Evolutionary conservation across 2,113 vertebrate species (phyloP), one percentile per base, ranked within the genome.

Genomic region (Calyptommatus sinebrachiatus): DNA sequence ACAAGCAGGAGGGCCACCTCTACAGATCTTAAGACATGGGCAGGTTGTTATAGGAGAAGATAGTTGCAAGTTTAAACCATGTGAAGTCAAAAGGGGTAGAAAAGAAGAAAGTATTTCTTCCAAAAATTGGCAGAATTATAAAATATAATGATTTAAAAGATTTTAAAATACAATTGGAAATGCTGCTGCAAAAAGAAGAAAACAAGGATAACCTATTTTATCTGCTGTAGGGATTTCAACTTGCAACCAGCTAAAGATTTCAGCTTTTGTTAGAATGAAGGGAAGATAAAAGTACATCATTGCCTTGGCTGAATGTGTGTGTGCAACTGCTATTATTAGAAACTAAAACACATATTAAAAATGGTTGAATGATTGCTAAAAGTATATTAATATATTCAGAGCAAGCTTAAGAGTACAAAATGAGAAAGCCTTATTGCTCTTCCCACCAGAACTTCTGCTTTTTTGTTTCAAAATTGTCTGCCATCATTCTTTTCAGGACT

Each of bases 41-140:
- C 35, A 41, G 35, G 35, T 41, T 41, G 35, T 41, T 41, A 41
- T 41, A 41, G 5, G 88, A 72, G 73, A 86, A 89, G 88, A 80
- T 77, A 88, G 82, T 92, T 74, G 90, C 75, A 72, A 50, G 85
- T 79, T 80, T 41, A 68, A 85, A 89, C 85, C 18, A 80, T 85
- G 78, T 82, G 86, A 89, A 80, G n/a, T 5, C 16, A 60, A 61
- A 45, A 8, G 22, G 70, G 5, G 3, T 26, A 8, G 5, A 62
- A 26, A 85, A 71, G 84, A 73, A 92, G 88, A 87, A 80, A 87
- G 86, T 70, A 75, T 69, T 88, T 84, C 88, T 92, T 91, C 86
- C 90, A 71, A 88, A 89, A 85, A 92, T 79, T 92, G 91, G 86
- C 91, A 91, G 83, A 84, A 86, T 91, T 91, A 90, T 88, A 89